Percentiles rank a stretch among this genome's conserved stretches.
These are phyloP conservation scores for Gastracanthus pulcherrimus DNA, from an alignment of 2,888 invertebrate species.

Conservation along the genomic window DNA sequence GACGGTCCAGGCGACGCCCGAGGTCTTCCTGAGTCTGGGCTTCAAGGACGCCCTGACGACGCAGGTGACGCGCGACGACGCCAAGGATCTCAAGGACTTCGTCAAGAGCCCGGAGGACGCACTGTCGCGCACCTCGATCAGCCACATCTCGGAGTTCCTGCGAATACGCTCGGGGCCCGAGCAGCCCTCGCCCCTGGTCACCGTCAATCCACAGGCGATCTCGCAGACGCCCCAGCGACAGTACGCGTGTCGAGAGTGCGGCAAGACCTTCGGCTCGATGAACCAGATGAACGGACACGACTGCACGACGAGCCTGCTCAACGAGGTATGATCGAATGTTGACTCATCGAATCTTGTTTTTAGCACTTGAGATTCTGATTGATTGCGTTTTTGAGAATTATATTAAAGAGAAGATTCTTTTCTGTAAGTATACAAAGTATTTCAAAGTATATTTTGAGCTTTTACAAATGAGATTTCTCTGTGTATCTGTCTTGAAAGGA, in stretches of 20 bases:
- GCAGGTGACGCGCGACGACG: constrained; percentile 70
- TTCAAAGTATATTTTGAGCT: no score
- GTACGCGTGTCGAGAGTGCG: constrained; percentile 73
- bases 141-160: constrained; percentile 75
- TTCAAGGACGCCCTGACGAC: constrained; percentile 70
- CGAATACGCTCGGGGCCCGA: constrained; percentile 72
- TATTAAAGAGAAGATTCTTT: no score
- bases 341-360: no score
- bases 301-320: constrained; percentile 65
- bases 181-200: constrained; percentile 67
- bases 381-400: no score
- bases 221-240: constrained; percentile 67
- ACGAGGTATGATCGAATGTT: no score
- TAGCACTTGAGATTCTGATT: no score
- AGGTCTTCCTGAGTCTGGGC: constrained; percentile 73
- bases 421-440: no score
- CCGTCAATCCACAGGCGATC: constrained; percentile 73
- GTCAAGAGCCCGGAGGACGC: constrained; percentile 70
- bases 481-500: no score
- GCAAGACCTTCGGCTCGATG: constrained; percentile 70
- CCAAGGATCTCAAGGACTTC: constrained; percentile 72
- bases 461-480: no score
- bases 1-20: constrained; percentile 71
- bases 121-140: constrained; percentile 72
- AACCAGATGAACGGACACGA: constrained; percentile 71